phyloP scores from a whole-genome alignment of 2,797 vertebrate genomes.

The Falco novaeseelandiae region DNA sequence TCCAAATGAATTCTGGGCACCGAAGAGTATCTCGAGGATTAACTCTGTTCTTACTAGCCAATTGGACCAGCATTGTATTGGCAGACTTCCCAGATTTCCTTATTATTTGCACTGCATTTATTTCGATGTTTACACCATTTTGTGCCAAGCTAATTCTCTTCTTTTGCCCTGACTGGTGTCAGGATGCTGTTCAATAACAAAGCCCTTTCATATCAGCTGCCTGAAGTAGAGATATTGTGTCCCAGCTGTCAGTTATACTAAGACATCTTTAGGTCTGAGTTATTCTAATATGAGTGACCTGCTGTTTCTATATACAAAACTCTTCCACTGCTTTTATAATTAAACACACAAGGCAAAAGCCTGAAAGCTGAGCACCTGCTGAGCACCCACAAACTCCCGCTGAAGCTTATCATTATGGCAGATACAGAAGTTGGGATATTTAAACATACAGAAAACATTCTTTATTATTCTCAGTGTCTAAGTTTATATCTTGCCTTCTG shows the following conservation, averaged over 20 bases:
- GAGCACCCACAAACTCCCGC: not conserved
- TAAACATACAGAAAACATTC: not conserved
- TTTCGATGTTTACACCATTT: slow-evolving; percentile 21
- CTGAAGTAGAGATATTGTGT: slow-evolving; percentile 17
- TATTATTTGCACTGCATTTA: slow-evolving; percentile 36
- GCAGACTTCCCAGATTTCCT: slow-evolving; percentile 25
- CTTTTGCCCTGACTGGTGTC: not conserved
- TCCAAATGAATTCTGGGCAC: not conserved
- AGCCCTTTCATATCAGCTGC: slow-evolving; percentile 29
- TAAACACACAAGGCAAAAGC: slow-evolving; percentile 24
- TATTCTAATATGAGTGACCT: slow-evolving; percentile 50
- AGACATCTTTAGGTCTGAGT: slow-evolving; percentile 29
- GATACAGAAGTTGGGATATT: not conserved
- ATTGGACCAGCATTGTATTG: not conserved
- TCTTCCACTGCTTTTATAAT: slow-evolving; percentile 31
- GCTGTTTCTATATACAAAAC: slow-evolving; percentile 56
- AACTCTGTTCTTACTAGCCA: slow-evolving; percentile 10
- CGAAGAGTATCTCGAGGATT: slow-evolving; percentile 21
- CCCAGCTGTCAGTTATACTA: slow-evolving; percentile 34
- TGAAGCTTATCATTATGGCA: not conserved
- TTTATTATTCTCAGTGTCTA: not conserved
- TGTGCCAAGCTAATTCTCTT: slow-evolving; percentile 24
- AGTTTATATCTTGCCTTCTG: not conserved
- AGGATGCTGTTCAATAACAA: slow-evolving; percentile 36
- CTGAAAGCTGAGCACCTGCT: slow-evolving; percentile 34